Base-by-base conservation (phyloP, 2,113 vertebrate species). In the Acrocephalus kingi region DNA sequence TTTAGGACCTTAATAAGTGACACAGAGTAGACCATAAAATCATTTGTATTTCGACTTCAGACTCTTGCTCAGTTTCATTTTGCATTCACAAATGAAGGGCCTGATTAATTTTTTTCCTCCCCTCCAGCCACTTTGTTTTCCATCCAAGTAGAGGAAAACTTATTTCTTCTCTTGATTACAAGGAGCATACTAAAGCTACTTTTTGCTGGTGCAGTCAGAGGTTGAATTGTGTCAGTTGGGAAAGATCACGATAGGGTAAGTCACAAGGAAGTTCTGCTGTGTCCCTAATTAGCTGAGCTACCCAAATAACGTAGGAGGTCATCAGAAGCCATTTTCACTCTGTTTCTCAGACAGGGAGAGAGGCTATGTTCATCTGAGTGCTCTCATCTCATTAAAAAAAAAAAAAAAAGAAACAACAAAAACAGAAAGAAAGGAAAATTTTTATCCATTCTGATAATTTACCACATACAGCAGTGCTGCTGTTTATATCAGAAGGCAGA, bases 241-340 rank as follows among this genome's bases (percentile, higher is more conserved):
- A 96, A 96, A 95, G 94, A 93, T 95, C 92, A 93, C 23, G 31
- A 51, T 25, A 94, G 94, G 78, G 86, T 81, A 93, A 93, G 87
- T 87, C 90, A 89, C 84, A 61, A 83, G 90, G 86, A 95, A 96
- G 54, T 84, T 96, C 55, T 81, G 81, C 84, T 92, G 81, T 71
- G 82, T 96, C 95, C 86, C 88, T 95, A 92, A 95, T 96, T 96
- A 96, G 89, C 84, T 61, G 71, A 93, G 89, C 84, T 96, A 96
- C 89, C 78, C 89, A 94, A 96, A 94, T 94, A 94, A 95, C 45
- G 82, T 71, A 87, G 83, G 83, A 89, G 94, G 94, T 96, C 94
- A 94, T 81, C 92, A 88, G 87, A 93, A 96, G 84, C 84, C 87
- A 69, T 94, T 96, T 94, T 90, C 55, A 59, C 51, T 93, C 83